Base-by-base conservation (phyloP, 2,888 invertebrate genomes). In the Sphaerophoria rueppellii region DNA sequence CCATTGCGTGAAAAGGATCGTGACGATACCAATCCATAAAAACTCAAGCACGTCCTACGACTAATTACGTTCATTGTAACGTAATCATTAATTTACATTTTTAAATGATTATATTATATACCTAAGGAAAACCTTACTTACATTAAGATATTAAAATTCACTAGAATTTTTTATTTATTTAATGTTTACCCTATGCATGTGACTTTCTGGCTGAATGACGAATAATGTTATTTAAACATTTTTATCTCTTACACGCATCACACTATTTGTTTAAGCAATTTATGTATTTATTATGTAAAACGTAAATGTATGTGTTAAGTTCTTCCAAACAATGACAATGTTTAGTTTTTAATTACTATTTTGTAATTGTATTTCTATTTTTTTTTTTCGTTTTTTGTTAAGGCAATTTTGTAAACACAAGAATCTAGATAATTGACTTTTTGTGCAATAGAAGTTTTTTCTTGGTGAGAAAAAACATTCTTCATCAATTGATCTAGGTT, bases 1-100 rank as follows among this genome's bases (percentile, higher is more conserved):
- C 88, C 89, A 2, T 72, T 75, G 34, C 83, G 87, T 40, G 87
- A 87, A 52, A 82, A 82, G 71, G 88, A 88, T 55, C 87, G 88
- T 11, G 87, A 88, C 52, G 87, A 88, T 40, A 40, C 83, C 34
- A 83, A 79, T 71, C 61, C 55, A 40, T 83, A 83, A 79, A 40
- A 24, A 48, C 34, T 37, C 48, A 52, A 50, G 0, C 34, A 48
- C 43, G 67, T 16, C 46, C 34, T 60, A 65, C 52, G 80, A 83
- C 80, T 55, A 48, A 40, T 72, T 83, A 80, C 80, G 75, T 54
- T 50, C 50, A 37, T 55, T 63, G 35, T 24, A 12, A 72, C 67
- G 72, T 80, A 83, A 57, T 61, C 57, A 43, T 54, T 24, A 67
- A 7, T 52, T 60, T 55, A 61, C 69, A 34, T 75, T 65, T 54